Percentiles rank a stretch among this genome's conserved stretches.
Conservation (phyloP, 1,140 invertebrate genomes). For the Trinorchestia longiramus region DNA sequence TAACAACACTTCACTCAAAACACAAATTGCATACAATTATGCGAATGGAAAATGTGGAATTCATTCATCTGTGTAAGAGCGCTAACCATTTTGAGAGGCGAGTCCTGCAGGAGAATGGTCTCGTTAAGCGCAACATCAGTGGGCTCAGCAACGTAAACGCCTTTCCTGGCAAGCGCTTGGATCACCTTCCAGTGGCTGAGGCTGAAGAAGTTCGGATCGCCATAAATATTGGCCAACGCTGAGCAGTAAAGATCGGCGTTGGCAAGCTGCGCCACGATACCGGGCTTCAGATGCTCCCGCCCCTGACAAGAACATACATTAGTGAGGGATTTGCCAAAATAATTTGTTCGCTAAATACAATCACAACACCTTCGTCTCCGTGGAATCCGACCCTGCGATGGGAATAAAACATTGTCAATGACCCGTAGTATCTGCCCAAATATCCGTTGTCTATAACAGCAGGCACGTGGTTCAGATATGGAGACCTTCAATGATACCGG, state of each 20-base stretch:
- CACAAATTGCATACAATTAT: neutral
- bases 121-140: slow-evolving; percentile 91
- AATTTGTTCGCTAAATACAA: too few species aligned
- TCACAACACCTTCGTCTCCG: neutral
- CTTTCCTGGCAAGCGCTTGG: slow-evolving; percentile 91
- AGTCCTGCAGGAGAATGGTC: slow-evolving; percentile 94
- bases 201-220: slow-evolving; percentile 94
- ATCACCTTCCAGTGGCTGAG: slow-evolving; percentile 89
- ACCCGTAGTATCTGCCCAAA: neutral
- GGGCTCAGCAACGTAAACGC: slow-evolving; percentile 87
- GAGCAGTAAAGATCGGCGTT: slow-evolving; percentile 97
- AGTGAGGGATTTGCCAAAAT: neutral
- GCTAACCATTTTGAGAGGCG: slow-evolving; percentile 92
- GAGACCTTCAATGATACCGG: too few species aligned
- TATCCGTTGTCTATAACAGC: too few species aligned
- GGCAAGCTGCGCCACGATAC: slow-evolving; percentile 89
- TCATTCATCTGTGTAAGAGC: neutral
- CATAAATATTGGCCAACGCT: slow-evolving; percentile 95
- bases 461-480: too few species aligned
- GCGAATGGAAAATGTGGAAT: neutral
- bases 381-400: neutral
- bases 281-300: slow-evolving; percentile 92
- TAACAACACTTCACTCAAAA: neutral
- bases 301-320: slow-evolving; percentile 75
- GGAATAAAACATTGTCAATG: neutral